Conservation (phyloP, 1,140 invertebrate species). For the Cephus cinctus region DNA sequence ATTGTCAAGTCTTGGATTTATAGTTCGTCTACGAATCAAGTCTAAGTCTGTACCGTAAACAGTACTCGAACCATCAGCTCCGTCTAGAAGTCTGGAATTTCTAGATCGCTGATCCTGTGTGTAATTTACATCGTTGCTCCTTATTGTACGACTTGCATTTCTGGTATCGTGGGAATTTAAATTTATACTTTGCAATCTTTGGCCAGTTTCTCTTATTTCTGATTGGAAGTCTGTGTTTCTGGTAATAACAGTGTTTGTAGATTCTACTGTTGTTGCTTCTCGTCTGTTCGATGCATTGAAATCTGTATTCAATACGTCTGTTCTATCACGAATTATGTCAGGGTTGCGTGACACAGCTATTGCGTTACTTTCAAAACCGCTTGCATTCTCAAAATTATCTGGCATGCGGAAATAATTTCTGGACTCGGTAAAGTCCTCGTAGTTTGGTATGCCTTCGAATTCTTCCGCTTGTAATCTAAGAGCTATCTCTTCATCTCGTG, state of each 20-base stretch:
- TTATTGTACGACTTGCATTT: no score
- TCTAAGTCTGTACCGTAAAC: constrained; percentile 48
- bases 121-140: not conserved
- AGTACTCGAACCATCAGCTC: constrained; percentile 49
- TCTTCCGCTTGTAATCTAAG: constrained; percentile 51
- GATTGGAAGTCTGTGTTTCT: no score
- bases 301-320: not conserved
- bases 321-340: not conserved
- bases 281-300: not conserved
- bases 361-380: constrained; percentile 15
- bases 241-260: no score
- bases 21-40: constrained; percentile 42
- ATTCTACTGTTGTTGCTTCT: no score
- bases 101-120: constrained; percentile 25
- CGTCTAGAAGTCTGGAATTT: constrained; percentile 47
- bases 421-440: constrained; percentile 24
- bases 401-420: constrained; percentile 19
- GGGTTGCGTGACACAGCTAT: constrained; percentile 1
- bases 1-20: constrained; percentile 50
- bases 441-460: constrained; percentile 37
- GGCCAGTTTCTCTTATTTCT: not conserved
- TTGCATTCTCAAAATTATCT: not conserved
- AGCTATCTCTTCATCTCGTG: constrained; percentile 50
- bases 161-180: not conserved
- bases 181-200: not conserved